These are phyloP conservation scores for Pseudolycoriella hygida DNA, from an alignment of 2,888 invertebrate species.

Conservation along the genomic window DNA sequence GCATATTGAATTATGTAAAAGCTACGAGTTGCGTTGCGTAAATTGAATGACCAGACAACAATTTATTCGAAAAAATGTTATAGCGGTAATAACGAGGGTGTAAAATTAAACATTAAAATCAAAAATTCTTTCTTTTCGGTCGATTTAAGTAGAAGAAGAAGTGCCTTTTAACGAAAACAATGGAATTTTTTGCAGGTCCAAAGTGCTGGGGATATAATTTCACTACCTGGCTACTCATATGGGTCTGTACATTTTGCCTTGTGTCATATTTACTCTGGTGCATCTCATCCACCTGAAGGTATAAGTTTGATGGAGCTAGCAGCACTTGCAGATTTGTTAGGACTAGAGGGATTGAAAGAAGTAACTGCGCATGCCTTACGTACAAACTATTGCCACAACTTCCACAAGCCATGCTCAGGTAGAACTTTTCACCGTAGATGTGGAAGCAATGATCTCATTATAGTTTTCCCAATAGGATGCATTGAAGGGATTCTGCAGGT, in stretches of 20 bases:
- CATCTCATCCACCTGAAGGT: slow-evolving; percentile 71
- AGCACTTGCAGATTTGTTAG: slow-evolving; percentile 75
- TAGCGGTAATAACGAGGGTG: no score
- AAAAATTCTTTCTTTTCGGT: no score
- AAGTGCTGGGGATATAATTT: slow-evolving; percentile 60
- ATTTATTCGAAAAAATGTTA: no score
- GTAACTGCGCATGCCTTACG: slow-evolving; percentile 76
- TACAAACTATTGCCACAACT: slow-evolving; percentile 82
- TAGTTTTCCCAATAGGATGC: no score
- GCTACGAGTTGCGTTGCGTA: no score
- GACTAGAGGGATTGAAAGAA: slow-evolving; percentile 80
- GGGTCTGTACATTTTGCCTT: slow-evolving; percentile 78
- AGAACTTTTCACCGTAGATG: no score
- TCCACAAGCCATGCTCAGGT: slow-evolving; percentile 75
- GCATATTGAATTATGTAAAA: no score
- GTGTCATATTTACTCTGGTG: slow-evolving; percentile 87
- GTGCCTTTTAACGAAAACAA: no score
- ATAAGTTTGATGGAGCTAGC: slow-evolving; percentile 76
- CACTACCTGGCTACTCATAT: slow-evolving; percentile 66
- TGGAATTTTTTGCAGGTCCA: slow-evolving; percentile 33
- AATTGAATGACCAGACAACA: no score
- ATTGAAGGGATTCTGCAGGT: slow-evolving; percentile 75
- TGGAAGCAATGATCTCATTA: no score
- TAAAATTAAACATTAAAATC: no score
- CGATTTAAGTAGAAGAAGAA: no score